phyloP scores from a whole-genome alignment of 2,888 invertebrate genomes.

The Luffia ferchaultella region DNA sequence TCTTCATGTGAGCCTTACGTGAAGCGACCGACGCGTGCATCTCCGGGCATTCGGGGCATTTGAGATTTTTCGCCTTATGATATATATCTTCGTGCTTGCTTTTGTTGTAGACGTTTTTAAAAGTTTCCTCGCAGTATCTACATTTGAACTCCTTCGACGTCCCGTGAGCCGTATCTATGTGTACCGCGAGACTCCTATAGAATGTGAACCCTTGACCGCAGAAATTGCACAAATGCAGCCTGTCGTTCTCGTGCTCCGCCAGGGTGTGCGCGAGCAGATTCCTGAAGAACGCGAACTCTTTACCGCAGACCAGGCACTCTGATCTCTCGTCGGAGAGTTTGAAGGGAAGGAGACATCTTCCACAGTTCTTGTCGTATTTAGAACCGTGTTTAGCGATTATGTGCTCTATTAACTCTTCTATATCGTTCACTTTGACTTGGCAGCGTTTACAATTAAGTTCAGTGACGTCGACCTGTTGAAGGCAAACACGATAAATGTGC shows the following conservation, averaged over 20 bases:
- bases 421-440: conserved; percentile 17
- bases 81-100: not conserved
- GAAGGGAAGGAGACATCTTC: conserved; percentile 22
- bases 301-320: conserved; percentile 29
- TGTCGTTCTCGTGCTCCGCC: conserved; percentile 26
- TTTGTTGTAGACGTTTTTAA: not conserved
- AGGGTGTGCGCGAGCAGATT: conserved; percentile 27
- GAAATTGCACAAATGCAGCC: conserved; percentile 29
- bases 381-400: conserved; percentile 19
- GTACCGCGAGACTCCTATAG: conserved; percentile 30
- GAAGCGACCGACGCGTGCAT: too few species aligned
- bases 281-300: conserved; percentile 30
- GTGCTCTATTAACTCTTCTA: conserved; percentile 27
- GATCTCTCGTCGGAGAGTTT: conserved; percentile 27
- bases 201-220: conserved; percentile 42
- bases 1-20: conserved; percentile 54
- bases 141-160: conserved; percentile 19
- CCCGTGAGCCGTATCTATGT: conserved; percentile 34
- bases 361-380: conserved; percentile 15
- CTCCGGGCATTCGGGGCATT: too few species aligned
- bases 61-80: too few species aligned
- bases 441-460: conserved; percentile 30
- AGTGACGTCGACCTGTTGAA: conserved; percentile 30
- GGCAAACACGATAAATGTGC: conserved; percentile 16
- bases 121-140: conserved; percentile 19